Base-by-base conservation (phyloP, 2,888 invertebrate genomes). In the Machimus rusticus region DNA sequence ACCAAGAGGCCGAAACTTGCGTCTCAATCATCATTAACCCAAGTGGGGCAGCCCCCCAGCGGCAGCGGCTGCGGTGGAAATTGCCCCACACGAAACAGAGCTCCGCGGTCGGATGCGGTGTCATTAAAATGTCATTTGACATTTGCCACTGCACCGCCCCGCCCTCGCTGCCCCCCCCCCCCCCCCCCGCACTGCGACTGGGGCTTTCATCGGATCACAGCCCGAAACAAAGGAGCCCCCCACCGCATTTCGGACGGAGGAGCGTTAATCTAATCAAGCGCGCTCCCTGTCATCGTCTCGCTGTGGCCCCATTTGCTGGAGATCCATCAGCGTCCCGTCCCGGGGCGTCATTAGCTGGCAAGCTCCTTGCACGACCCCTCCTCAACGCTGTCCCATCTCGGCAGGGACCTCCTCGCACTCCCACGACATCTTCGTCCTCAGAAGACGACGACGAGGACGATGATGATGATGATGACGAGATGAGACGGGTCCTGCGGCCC, bases 401-500 rank as follows among this genome's bases (percentile, higher is more conserved):
- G 74, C 82, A 37, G 77, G 76, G 37, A 34, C 19, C 51, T 82
- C 57, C 28, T 23, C 23, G 9, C 12, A 28, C 43, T 46, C 43
- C 16, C 14, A 14, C 12, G 14, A 46, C 43, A 46, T 66, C 66
- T n/a, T 66, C 66, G 23, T 66, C 66, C 23, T 66, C 23, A 79
- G 82, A 51, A 78, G 77, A 66, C 84, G 66, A 43, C 37, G 46
- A 43, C 51, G 87, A 87, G 66, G 46, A 43, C 31, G 86, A 87
- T 87, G 87, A 88, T 88, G 88, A 88, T 88, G 88, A 88, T 82
- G 86, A 43, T 46, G 88, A 85, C 87, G 84, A 84, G 88, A 88
- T 88, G 88, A 88, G 66, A 66, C 28, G 66, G 66, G 9, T 66
- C 23, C 66, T 23, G 9, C 66, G 9, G 9, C 66, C 66, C 23